Percentiles rank a stretch among this genome's conserved stretches.
These are phyloP conservation scores for Isoperla grammatica DNA, from an alignment of 2,888 invertebrate species.

Conservation along the genomic window DNA sequence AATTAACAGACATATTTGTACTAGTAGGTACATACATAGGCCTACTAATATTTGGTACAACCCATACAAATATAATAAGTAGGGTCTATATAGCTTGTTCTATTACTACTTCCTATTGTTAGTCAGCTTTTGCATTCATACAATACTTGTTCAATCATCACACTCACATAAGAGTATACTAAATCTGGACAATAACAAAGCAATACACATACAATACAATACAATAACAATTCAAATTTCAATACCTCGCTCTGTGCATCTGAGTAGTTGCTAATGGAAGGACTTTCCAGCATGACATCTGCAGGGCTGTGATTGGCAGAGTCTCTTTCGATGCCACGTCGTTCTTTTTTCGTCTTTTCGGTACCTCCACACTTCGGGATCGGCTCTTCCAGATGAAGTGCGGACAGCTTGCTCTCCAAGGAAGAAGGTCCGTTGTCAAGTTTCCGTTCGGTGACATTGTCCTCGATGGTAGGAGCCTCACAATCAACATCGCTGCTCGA, in stretches of 20 bases:
- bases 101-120: too few species aligned
- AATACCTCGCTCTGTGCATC: conserved; percentile 62
- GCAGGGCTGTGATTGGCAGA: conserved; percentile 74
- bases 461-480: conserved; percentile 15
- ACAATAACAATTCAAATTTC: too few species aligned
- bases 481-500: conserved; percentile 14
- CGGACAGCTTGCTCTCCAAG: conserved; percentile 31
- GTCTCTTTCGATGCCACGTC: conserved; percentile 48
- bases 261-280: conserved; percentile 61
- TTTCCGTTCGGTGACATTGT: conserved; percentile 2
- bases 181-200: too few species aligned
- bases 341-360: background rate
- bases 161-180: too few species aligned
- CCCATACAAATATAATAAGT: too few species aligned
- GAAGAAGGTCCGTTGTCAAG: conserved; percentile 3
- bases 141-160: too few species aligned
- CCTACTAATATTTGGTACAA: too few species aligned
- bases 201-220: too few species aligned
- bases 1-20: too few species aligned
- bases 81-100: too few species aligned
- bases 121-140: too few species aligned
- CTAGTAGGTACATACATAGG: too few species aligned
- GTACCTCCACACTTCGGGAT: background rate
- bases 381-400: conserved; percentile 29
- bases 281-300: conserved; percentile 63